phyloP scores from a whole-genome alignment of 2,888 invertebrate species.

The Pteria penguin region DNA sequence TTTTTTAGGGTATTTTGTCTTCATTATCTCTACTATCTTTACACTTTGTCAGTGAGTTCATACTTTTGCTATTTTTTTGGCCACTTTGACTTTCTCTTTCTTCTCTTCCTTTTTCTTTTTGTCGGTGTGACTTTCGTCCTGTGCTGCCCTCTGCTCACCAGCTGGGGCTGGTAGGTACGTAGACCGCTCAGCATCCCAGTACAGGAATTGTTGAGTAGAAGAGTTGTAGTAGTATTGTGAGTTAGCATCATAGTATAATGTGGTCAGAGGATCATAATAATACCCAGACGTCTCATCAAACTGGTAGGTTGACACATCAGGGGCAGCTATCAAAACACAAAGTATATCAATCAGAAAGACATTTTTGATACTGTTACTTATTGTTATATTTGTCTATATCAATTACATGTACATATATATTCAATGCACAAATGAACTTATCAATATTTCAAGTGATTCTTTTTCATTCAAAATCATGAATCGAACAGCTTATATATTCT shows the following conservation, averaged over 20 bases:
- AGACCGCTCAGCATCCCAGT: conserved; percentile 88
- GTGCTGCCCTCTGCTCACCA: conserved; percentile 39
- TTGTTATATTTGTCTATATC: too few species aligned
- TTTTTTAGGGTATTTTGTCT: too few species aligned
- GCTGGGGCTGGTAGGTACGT: conserved; percentile 77
- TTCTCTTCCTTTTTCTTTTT: conserved; percentile 82
- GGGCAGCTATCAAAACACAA: conserved; percentile 80
- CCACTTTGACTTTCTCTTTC: conserved; percentile 96
- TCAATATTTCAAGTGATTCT: background rate
- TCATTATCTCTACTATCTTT: too few species aligned
- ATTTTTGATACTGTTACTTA: too few species aligned
- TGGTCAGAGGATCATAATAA: conserved; percentile 95
- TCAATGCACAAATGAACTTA: background rate
- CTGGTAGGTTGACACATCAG: conserved; percentile 94
- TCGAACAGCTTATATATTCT: too few species aligned
- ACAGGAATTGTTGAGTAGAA: conserved; percentile 93
- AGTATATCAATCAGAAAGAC: too few species aligned
- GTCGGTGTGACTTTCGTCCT: conserved; percentile 60
- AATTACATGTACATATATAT: background rate
- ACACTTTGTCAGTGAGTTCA: too few species aligned
- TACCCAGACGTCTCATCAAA: conserved; percentile 97
- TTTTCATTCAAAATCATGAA: background rate
- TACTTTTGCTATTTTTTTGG: conserved; percentile 96
- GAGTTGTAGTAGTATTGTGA: conserved; percentile 98
- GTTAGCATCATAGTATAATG: conserved; percentile 96